Conservation (phyloP, 1,140 invertebrate species). For the Drosophila persimilis region DNA sequence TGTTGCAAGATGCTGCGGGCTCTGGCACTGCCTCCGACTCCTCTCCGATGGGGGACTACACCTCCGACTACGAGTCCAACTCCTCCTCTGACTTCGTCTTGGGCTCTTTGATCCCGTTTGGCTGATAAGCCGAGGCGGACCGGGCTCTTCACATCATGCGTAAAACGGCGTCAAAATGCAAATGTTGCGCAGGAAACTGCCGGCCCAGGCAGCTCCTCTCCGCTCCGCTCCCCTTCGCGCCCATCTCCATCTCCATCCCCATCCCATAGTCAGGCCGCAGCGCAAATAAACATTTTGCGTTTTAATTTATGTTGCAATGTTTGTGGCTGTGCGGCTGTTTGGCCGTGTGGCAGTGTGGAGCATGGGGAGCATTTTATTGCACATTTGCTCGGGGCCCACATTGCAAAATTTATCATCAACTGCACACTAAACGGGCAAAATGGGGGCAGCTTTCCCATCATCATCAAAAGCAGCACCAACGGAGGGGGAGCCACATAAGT, state of each 20-base stretch:
- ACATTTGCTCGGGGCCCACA: slow-evolving; percentile 51
- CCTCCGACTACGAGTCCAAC: neutral
- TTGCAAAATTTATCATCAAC: slow-evolving; percentile 66
- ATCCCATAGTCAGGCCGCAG: slow-evolving; percentile 38
- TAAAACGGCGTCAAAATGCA: slow-evolving; percentile 79
- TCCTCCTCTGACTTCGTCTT: slow-evolving; percentile 34
- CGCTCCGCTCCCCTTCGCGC: neutral
- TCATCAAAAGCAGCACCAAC: no score
- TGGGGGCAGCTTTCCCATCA: slow-evolving; percentile 30
- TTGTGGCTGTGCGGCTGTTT: slow-evolving; percentile 29
- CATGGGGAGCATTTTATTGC: slow-evolving; percentile 71
- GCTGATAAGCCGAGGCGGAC: slow-evolving; percentile 65
- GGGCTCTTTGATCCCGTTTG: slow-evolving; percentile 64
- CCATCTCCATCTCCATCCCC: neutral
- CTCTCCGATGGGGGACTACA: neutral
- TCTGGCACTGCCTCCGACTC: slow-evolving; percentile 3
- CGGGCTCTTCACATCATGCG: slow-evolving; percentile 63
- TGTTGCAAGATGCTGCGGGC: slow-evolving; percentile 78
- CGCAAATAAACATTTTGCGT: slow-evolving; percentile 77
- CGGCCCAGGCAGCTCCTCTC: slow-evolving; percentile 26
- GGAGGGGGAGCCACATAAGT: slow-evolving; percentile 12
- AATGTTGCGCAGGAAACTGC: slow-evolving; percentile 71
- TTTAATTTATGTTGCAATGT: slow-evolving; percentile 70
- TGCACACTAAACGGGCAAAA: slow-evolving; percentile 41
- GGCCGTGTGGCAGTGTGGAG: slow-evolving; percentile 20